Evolutionary conservation across 2,797 vertebrate species (phyloP).

Genomic region (Brotula barbata): DNA sequence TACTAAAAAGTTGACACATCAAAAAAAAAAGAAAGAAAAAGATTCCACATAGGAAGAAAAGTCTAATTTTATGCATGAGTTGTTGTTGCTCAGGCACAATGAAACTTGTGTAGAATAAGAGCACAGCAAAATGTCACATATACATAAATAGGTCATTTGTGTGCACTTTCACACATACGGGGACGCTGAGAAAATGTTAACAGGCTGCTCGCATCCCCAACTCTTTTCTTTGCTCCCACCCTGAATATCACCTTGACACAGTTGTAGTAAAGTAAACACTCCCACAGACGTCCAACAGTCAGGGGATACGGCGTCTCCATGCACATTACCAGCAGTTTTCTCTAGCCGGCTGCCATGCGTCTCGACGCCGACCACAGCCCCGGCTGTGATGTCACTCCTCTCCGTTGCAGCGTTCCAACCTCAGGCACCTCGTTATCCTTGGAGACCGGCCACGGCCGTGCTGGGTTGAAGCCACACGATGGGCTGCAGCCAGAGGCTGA

Average conservation of each 20-base stretch:
- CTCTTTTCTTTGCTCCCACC: constrained; percentile 8
- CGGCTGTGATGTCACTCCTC: constrained; percentile 64
- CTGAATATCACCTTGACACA: constrained; percentile 23
- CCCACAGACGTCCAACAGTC: constrained; percentile 30
- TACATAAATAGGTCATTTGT: no score
- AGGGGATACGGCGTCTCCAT: constrained; percentile 19
- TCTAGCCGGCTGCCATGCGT: constrained; percentile 42
- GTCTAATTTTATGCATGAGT: neutral
- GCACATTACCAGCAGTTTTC: constrained; percentile 51
- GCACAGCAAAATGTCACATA: no score
- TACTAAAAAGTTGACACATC: neutral
- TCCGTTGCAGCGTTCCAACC: constrained; percentile 46
- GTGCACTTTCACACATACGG: constrained; percentile 9
- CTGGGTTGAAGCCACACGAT: constrained; percentile 58
- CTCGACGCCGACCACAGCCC: constrained; percentile 57
- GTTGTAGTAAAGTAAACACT: constrained; percentile 38
- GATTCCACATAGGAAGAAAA: neutral
- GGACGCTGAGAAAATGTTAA: neutral
- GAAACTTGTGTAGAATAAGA: neutral
- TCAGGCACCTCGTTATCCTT: constrained; percentile 75
- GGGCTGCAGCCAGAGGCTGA: constrained; percentile 49
- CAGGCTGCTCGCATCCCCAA: neutral
- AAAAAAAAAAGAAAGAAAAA: neutral
- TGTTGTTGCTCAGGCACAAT: neutral
- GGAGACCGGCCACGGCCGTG: constrained; percentile 61